Evolutionary conservation across 2,797 vertebrate species (phyloP), one percentile per base, ranked within the genome.

Genomic region (Pseudochirops cupreus): DNA sequence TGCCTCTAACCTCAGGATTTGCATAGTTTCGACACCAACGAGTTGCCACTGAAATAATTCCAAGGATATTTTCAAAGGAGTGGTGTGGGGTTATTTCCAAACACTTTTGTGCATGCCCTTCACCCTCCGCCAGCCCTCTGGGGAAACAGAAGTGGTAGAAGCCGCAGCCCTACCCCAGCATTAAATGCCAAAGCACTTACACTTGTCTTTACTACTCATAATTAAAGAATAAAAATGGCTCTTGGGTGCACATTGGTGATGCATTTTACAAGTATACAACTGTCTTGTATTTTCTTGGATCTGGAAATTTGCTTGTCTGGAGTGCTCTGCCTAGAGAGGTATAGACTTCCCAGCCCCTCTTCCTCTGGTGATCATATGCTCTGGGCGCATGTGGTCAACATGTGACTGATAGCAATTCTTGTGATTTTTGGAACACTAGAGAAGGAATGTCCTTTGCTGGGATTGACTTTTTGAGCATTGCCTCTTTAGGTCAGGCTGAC

Each of bases 1-100:
- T 95, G 91, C 96, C 97, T 98, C 82, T 97, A 97, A 97, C 98
- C 98, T 98, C 98, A 95, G 96, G 97, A 98, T 98, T 98, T 98
- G 96, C 97, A 94, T 93, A 91, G 94, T 98, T 98, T 98, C 96
- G 96, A 97, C 97, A 97, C 92, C 96, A 98, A 96, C 91, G 96
- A 97, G 96, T 96, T 96, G 92, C 94, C 95, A 92, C 95, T 98
- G 98, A 98, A 98, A 97, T 97, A 98, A 98, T 97, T 94, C 93
- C 91, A 98, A 97, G 96, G 96, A 96, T 97, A 98, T 98, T 97
- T 97, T 97, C 93, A 94, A 96, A 98, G 96, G 94, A 98, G 97
- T 97, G 93, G 96, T 94, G 91, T 0, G 24, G 94, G 93, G 87
- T 93, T 96, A 53, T 96, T 97, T 97, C 98, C 97, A 98, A 97